Evolutionary conservation across 2,888 invertebrate genomes (phyloP), one percentile per base, ranked within the genome.

Genomic region (Drosophila ezoana): DNA sequence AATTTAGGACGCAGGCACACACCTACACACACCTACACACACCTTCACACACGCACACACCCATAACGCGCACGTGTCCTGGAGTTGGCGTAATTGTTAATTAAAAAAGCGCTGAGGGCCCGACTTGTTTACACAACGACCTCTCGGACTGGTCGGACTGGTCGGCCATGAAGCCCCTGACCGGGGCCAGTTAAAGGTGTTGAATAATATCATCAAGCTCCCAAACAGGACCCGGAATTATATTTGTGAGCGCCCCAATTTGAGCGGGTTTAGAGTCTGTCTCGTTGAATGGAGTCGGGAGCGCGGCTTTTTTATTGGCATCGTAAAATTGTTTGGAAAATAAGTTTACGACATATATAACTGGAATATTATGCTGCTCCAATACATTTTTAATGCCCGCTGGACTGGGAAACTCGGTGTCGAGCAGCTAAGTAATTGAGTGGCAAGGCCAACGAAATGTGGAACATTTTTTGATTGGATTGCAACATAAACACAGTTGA

Each of bases 71-170:
- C 80, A 81, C 82, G 76, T 81, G 76, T 71, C 45, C 38, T 38
- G 11, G 49, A 61, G 54, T 64, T 58, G 61, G 20, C 33, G 83
- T 82, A 82, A 82, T 87, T 82, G 82, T 86, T 88, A 82, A 82
- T 88, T 88, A 82, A 88, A 82, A 86, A 71, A 72, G 47, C 67
- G 62, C 54, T 68, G 57, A 16, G 83, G 77, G 68, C 86, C 82
- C 88, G 83, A 80, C 59, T 54, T 57, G 56, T 66, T 72, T 65
- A 64, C 58, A 61, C 47, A 66, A 37, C 13, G 41, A 28, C 28
- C 9, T 47, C 58, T 38, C 57, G n/a, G 44, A 66, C 28, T 41
- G 41, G 10, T 37, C n/a, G n/a, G n/a, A n/a, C n/a, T n/a, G 49
- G 44, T 16, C 9, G 49, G 16, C 45, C 48, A 58, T 45, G 37